These are phyloP conservation scores for Graphium colonna DNA, from an alignment of 2,888 invertebrate genomes.

Conservation along the genomic window DNA sequence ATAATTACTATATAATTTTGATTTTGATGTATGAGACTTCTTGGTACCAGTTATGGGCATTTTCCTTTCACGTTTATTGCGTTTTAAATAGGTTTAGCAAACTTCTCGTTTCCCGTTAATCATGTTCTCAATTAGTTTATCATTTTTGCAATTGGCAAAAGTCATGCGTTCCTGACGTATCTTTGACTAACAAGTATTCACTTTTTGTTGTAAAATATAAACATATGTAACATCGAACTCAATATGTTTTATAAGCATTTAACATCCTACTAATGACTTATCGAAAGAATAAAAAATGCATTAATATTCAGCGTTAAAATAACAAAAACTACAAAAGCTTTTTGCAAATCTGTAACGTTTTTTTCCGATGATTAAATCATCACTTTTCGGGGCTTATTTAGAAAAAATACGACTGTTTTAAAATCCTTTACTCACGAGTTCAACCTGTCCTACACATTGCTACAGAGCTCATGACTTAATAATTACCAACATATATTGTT, in stretches of 20 bases:
- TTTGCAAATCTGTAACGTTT: background rate
- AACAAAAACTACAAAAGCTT: background rate
- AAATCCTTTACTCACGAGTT: background rate
- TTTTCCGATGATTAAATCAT: background rate
- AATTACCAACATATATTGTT: conserved; percentile 4
- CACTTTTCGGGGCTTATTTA: background rate
- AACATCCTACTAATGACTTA: background rate
- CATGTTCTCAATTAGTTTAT: background rate
- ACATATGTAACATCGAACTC: background rate
- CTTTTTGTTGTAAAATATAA: background rate
- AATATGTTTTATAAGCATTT: background rate
- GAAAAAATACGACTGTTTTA: background rate
- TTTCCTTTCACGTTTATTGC: no score
- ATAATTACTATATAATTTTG: no score
- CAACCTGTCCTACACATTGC: background rate
- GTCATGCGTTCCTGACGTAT: background rate
- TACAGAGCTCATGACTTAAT: background rate
- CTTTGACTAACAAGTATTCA: background rate
- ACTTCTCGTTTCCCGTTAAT: no score
- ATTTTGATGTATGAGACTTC: no score
- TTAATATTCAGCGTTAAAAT: background rate
- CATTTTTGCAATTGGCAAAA: background rate
- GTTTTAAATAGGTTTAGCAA: no score
- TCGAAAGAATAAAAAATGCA: background rate
- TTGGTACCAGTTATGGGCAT: no score